These are phyloP conservation scores for Aegotheles bennettii DNA, from an alignment of 2,113 vertebrate genomes.

Conservation along the genomic window DNA sequence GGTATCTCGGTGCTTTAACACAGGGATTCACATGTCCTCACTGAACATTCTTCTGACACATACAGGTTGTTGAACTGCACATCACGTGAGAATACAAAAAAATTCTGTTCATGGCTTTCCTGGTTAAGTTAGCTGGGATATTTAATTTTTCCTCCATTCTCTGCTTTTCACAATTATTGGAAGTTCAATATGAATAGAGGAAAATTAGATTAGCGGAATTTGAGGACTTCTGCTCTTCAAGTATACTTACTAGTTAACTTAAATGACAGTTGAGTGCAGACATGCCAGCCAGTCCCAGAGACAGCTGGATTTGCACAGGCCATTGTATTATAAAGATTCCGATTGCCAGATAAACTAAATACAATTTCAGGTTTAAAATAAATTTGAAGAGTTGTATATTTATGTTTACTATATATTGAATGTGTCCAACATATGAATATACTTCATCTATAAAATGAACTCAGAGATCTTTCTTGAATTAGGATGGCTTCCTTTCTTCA, in stretches of 20 bases:
- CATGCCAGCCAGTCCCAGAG: not conserved
- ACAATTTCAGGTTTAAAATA: not conserved
- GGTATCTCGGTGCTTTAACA: not conserved
- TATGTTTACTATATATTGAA: not conserved
- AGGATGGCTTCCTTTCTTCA: not conserved
- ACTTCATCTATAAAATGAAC: not conserved
- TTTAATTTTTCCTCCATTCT: not conserved
- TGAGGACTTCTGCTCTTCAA: not conserved
- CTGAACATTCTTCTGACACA: not conserved
- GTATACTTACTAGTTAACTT: not conserved
- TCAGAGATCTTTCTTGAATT: not conserved
- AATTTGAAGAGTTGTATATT: not conserved
- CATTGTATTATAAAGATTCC: not conserved
- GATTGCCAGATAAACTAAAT: not conserved
- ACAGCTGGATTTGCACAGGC: not conserved
- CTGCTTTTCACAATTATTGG: not conserved
- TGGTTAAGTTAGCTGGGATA: not conserved
- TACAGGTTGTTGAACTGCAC: not conserved
- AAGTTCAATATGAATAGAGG: not conserved
- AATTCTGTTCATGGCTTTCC: not conserved
- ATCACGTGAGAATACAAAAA: not conserved
- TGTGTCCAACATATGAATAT: not conserved
- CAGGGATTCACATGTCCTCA: not conserved
- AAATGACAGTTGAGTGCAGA: not conserved
- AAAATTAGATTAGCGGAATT: not conserved